These are phyloP conservation scores for Athene noctua DNA, from an alignment of 2,113 vertebrate genomes.

Conservation along the genomic window DNA sequence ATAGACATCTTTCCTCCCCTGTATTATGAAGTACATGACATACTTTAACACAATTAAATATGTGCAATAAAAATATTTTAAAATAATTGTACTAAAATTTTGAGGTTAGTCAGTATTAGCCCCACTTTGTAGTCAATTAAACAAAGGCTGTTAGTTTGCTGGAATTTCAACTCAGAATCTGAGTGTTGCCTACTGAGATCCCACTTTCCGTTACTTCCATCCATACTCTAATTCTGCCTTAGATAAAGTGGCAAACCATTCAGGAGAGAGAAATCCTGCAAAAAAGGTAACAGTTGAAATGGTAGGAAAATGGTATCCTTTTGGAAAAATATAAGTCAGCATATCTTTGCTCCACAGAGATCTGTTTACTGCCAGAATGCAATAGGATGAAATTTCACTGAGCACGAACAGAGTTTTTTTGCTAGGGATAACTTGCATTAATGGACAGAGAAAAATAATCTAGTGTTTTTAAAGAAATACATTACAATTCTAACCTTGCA, in stretches of 20 bases:
- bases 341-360: not conserved
- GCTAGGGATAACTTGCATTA: not conserved
- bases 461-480: not conserved
- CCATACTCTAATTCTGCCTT: not conserved
- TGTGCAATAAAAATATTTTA: not conserved
- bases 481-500: not conserved
- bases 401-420: not conserved
- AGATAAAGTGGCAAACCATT: not conserved
- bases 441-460: not conserved
- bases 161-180: not conserved
- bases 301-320: not conserved
- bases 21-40: not conserved
- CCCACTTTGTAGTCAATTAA: not conserved
- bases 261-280: not conserved
- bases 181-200: not conserved
- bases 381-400: not conserved
- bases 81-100: not conserved
- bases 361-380: not conserved
- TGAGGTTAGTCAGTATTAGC: not conserved
- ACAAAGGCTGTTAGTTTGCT: not conserved
- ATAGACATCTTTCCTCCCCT: not conserved
- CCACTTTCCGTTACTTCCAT: not conserved
- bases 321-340: not conserved
- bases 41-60: not conserved
- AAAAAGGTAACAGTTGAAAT: not conserved